Conservation (phyloP, 2,888 invertebrate species). For the Coleophora flavipennella region DNA sequence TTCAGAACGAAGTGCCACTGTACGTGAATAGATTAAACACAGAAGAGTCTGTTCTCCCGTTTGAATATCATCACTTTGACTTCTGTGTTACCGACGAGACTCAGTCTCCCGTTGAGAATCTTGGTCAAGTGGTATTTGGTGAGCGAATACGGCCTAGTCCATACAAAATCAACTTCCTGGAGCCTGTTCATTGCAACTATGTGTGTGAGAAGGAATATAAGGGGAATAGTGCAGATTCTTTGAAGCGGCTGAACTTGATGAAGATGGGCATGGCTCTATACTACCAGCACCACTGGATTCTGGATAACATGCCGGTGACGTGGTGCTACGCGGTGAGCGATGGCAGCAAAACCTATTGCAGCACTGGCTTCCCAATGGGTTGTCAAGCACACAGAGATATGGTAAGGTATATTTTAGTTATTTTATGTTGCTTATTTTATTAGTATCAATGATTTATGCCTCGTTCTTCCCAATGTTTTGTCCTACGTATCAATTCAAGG, state of each 20-base stretch:
- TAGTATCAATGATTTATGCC: no score
- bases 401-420: no score
- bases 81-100: slow-evolving; percentile 87
- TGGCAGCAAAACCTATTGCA: slow-evolving; percentile 83
- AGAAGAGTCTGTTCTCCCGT: slow-evolving; percentile 98
- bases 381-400: slow-evolving; percentile 82
- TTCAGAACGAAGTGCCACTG: slow-evolving; percentile 89
- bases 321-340: slow-evolving; percentile 92
- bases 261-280: slow-evolving; percentile 95
- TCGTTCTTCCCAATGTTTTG: no score
- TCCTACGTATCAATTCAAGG: no score
- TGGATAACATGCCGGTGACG: slow-evolving; percentile 99
- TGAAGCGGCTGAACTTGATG: slow-evolving; percentile 83
- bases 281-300: slow-evolving; percentile 99
- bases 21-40: slow-evolving; percentile 98
- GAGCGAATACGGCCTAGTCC: slow-evolving; percentile 96
- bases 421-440: no score
- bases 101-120: slow-evolving; percentile 94
- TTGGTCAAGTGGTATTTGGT: slow-evolving; percentile 99
- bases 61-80: slow-evolving; percentile 98
- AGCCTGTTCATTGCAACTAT: slow-evolving; percentile 75
- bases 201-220: slow-evolving; percentile 81
- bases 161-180: slow-evolving; percentile 89
- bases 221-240: slow-evolving; percentile 74
- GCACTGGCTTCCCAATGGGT: slow-evolving; percentile 98